Evolutionary conservation across 2,888 invertebrate species (phyloP).

Genomic region (Carpatolechia fugitivella): DNA sequence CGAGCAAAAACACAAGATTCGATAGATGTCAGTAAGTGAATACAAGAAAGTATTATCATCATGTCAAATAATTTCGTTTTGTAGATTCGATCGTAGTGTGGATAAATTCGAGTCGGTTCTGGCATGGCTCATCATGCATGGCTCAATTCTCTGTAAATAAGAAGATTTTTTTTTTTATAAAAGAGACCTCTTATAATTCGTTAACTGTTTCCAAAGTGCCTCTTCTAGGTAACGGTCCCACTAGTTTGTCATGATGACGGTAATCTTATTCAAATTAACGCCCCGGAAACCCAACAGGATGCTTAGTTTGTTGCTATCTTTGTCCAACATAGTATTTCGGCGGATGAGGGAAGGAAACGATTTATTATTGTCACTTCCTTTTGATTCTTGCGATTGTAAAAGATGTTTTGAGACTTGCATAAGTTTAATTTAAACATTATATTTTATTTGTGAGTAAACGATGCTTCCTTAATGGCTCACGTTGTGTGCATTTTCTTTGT

Average conservation of each 20-base stretch:
- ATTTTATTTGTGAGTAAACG: too few species aligned
- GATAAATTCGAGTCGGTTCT: too few species aligned
- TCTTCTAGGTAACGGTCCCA: conserved; percentile 10
- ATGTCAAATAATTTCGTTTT: too few species aligned
- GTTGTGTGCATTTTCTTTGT: not conserved
- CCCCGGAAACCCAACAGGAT: conserved; percentile 30
- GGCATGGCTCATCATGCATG: too few species aligned
- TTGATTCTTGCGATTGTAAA: not conserved
- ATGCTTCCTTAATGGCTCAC: too few species aligned
- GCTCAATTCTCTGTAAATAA: not conserved
- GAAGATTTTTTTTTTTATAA: not conserved
- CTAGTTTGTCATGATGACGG: conserved; percentile 10
- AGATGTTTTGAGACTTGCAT: not conserved
- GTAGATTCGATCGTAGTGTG: too few species aligned
- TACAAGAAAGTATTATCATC: too few species aligned
- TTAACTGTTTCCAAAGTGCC: conserved; percentile 18
- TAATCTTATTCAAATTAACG: conserved; percentile 19
- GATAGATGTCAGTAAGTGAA: too few species aligned
- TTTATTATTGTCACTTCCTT: conserved; percentile 4
- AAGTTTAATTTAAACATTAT: too few species aligned
- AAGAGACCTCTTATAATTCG: not conserved
- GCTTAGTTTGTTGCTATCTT: conserved; percentile 22
- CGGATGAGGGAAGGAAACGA: not conserved
- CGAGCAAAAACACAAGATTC: too few species aligned
- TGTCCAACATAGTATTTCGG: conserved; percentile 17